These are phyloP conservation scores for Triplophysa yarkandensis DNA, from an alignment of 2,797 vertebrate genomes.

Conservation along the genomic window DNA sequence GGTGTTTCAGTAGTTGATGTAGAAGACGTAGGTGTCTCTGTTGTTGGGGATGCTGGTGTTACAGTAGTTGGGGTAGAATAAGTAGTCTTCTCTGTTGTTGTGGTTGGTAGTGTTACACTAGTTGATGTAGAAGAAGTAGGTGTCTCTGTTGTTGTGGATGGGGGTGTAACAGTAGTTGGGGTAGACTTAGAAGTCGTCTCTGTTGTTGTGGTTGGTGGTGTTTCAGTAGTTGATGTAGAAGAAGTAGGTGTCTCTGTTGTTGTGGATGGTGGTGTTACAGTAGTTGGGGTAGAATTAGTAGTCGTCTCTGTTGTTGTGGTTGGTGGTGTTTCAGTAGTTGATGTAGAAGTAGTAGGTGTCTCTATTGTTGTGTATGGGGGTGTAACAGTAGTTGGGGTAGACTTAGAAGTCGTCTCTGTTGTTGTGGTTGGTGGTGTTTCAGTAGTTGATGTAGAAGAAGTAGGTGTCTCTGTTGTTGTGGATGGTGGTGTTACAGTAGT, in stretches of 20 bases:
- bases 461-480: slow-evolving; percentile 7
- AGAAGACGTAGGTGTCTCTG: neutral
- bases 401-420: too few species aligned
- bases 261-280: neutral
- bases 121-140: too few species aligned
- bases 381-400: neutral
- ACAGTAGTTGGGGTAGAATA: too few species aligned
- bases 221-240: neutral
- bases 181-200: too few species aligned
- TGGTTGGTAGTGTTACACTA: neutral
- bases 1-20: neutral
- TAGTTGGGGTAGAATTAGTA: neutral
- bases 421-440: neutral
- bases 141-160: slow-evolving; percentile 1
- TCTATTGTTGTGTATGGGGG: neutral
- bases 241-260: neutral
- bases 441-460: neutral
- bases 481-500: neutral
- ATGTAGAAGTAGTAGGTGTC: neutral
- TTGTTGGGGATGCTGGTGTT: neutral
- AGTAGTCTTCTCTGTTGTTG: slow-evolving; percentile 4
- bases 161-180: neutral
- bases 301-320: neutral
- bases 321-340: slow-evolving; percentile 3
- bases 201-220: neutral